Conservation (phyloP, 2,113 vertebrate species). For the Gambusia holbrooki region DNA sequence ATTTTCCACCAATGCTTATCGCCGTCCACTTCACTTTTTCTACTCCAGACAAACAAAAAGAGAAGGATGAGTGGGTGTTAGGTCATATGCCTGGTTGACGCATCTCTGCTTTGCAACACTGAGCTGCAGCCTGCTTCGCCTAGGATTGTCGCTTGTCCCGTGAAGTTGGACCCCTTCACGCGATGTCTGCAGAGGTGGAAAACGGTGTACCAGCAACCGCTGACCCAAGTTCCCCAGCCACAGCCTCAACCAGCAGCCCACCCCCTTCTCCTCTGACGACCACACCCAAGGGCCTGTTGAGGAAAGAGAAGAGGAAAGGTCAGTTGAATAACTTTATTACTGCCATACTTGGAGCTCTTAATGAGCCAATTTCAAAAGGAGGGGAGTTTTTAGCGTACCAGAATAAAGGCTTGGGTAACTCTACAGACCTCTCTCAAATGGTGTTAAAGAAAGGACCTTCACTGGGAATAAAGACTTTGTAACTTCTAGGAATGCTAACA, state of each 20-base stretch:
- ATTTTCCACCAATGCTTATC: not conserved
- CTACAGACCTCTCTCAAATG: not conserved
- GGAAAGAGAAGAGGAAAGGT: constrained; percentile 93
- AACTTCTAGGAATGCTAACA: not conserved
- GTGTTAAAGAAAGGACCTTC: no score
- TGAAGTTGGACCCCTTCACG: constrained; percentile 34
- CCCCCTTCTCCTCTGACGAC: constrained; percentile 58
- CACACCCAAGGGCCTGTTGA: constrained; percentile 81
- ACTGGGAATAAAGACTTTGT: no score
- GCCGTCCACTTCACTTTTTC: constrained; percentile 27
- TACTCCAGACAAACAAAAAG: constrained; percentile 42
- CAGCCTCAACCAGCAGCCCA: constrained; percentile 21
- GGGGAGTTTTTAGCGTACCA: no score
- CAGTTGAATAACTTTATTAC: not conserved
- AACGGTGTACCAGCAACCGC: constrained; percentile 64
- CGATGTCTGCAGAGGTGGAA: constrained; percentile 89
- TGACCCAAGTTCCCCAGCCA: constrained; percentile 60
- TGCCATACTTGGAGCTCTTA: no score
- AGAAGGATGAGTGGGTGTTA: constrained; percentile 74
- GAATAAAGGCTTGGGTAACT: not conserved
- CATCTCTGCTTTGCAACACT: constrained; percentile 52
- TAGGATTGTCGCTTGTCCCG: constrained; percentile 38
- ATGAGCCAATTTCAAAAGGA: no score
- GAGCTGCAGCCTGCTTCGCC: constrained; percentile 44
- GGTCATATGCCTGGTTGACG: constrained; percentile 48